Evolutionary conservation across 2,888 invertebrate species (phyloP), one percentile per base, ranked within the genome.

Genomic region (Xestia rhomboidea): DNA sequence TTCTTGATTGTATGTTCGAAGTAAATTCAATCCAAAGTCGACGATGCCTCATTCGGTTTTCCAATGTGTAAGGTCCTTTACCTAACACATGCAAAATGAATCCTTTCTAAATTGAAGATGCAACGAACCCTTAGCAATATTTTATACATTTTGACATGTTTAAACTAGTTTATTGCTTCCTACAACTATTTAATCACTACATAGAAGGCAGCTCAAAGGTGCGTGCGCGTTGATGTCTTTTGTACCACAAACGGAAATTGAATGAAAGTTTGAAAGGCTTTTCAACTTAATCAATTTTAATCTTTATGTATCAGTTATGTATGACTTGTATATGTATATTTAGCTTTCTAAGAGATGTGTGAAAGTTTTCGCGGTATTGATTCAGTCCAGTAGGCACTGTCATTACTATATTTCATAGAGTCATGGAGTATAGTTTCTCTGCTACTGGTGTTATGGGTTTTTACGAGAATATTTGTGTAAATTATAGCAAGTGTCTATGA

Each of bases 141-240:
- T 34, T 85, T 44, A 71, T 38, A 64, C 41, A 46, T 54, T 24
- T 46, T 51, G 68, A 72, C 71, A 54, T 44, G 44, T 82, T 72
- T 60, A 54, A 78, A 72, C 77, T 64, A 77, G 34, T 81, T 82
- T 69, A 85, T 69, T 10, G 13, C 71, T 63, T 74, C 73, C 68
- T 63, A 41, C 6, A 51, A 7, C 7, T 70, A 44, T 60, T 44
- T 49, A 51, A 62, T 71, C 24, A 68, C 57, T 67, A n/a, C 11
- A 44, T 46, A 34, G 24, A 62, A 57, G 49, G 38, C 5, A 44
- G 30, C 6, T 27, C 46, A 41, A 15, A 51, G 34, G 10, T 67
- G 27, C 38, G 66, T 72, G 84, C 88, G 88, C 91, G 91, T 91
- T 91, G 83, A 91, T 89, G 89, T 91, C 90, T 91, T 85, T 82